Evolutionary conservation across 2,797 vertebrate genomes (phyloP), one percentile per base, ranked within the genome.

Genomic region (Nasua narica): DNA sequence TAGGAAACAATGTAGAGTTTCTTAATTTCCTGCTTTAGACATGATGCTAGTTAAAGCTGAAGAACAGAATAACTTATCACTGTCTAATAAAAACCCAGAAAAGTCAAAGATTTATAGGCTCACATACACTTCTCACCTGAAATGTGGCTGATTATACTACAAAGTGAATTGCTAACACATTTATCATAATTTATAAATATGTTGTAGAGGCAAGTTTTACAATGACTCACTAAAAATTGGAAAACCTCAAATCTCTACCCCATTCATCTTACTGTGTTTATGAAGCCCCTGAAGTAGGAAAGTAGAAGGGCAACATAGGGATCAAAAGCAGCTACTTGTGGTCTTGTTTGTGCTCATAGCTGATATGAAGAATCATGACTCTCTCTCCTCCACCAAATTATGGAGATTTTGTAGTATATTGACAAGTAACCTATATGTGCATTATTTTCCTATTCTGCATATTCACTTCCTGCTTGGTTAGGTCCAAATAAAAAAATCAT

Each of bases 141-240:
- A 92, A 46, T 3, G 29, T n/a, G 88, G 70, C 86, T 72, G 43
- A 78, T 94, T 56, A 35, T 40, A 52, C 18, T 43, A 13, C 83
- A 81, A 54, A 90, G 35, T 40, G 48, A 89, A 72, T 65, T 83
- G 69, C 48, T 27, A 83, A 54, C 23, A 86, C 46, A 95, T 93
- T 87, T 43, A 50, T 92, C 60, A 77, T 78, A 85, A 91, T 93
- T 93, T 91, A 86, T 83, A 69, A 95, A n/a, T 78, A 50, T n/a
- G 9, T n/a, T 21, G 5, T 54, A 52, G 3, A 82, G 58, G 92
- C 8, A 25, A 32, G 62, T 91, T 97, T 93, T 83, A 65, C 72
- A 92, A 81, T 58, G 8, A 37, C 46, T 94, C 54, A 50, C 60
- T 86, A 85, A 89, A 92, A 86, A 82, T 21, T 21, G 23, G 37